These are phyloP conservation scores for Druon quercuslanigerum DNA, from an alignment of 1,140 invertebrate species.

Conservation along the genomic window DNA sequence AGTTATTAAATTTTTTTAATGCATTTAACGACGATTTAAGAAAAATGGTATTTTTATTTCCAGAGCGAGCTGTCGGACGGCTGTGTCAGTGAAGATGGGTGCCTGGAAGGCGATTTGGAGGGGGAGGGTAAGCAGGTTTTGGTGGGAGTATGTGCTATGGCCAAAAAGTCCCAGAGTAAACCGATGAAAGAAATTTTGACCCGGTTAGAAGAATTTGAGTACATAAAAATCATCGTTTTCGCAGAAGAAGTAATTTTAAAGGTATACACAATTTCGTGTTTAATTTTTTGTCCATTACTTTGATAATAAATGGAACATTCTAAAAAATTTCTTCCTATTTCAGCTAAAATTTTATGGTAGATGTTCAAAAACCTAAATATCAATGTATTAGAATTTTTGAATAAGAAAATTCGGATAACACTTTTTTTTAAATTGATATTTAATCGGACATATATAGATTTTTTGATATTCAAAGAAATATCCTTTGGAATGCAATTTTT, in stretches of 20 bases:
- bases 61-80: slow-evolving; percentile 85
- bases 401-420: no score
- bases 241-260: slow-evolving; percentile 95
- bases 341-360: no score
- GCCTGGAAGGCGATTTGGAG: slow-evolving; percentile 71
- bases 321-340: not conserved
- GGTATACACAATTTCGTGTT: slow-evolving; percentile 69
- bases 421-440: no score
- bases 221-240: slow-evolving; percentile 95
- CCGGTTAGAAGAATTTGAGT: slow-evolving; percentile 95
- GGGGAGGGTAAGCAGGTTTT: slow-evolving; percentile 89
- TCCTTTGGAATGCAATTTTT: no score
- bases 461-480: no score
- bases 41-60: slow-evolving; percentile 47
- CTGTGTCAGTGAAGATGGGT: slow-evolving; percentile 77
- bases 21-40: not conserved
- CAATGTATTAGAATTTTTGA: no score
- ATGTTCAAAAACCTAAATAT: no score
- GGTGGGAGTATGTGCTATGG: slow-evolving; percentile 98
- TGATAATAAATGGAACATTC: not conserved
- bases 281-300: not conserved
- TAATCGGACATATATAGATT: no score
- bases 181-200: slow-evolving; percentile 99
- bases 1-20: no score
- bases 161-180: slow-evolving; percentile 98